Evolutionary conservation across 2,888 invertebrate genomes (phyloP), one percentile per base, ranked within the genome.

Genomic region (Acrobasis suavella): DNA sequence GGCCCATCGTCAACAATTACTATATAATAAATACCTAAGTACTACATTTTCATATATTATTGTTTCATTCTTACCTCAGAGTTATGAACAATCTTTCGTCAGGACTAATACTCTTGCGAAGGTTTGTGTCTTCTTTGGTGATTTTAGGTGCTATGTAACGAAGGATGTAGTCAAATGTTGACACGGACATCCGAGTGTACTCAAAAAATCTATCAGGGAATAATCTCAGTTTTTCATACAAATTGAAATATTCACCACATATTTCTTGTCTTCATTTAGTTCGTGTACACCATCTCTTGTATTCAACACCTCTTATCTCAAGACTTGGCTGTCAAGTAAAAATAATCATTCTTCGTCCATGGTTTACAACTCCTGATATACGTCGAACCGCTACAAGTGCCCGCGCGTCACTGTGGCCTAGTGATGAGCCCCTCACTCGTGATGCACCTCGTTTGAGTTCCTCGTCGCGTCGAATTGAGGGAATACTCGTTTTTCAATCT

Each of bases 231-330:
- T 49, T 49, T n/a, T 15, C 49, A 49, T 49, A 49, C n/a, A 49
- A 49, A 49, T 12, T 49, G n/a, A n/a, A 15, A 49, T n/a, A 49
- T 49, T 49, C 49, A 49, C 49, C 49, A 49, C n/a, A 49, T 15
- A 12, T 12, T 49, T 49, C 49, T 49, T 14, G 49, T 49, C 49
- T 49, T 49, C 10, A 49, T 49, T 49, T n/a, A 49, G 12, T 49
- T 49, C 12, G 49, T 49, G 49, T 15, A 49, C 49, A 15, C 49
- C 65, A 65, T 66, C 67, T 71, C 67, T 69, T 50, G 50, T 64
- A 59, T 69, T 69, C 60, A 65, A 64, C 65, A 69, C 64, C 60
- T 65, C 67, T 61, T 65, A 68, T 67, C 55, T 67, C 62, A 67
- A 62, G 61, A 63, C 64, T 10, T 66, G 65, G 67, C 62, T 67